Conservation (phyloP, 2,113 vertebrate genomes). For the Antigone vipio region DNA sequence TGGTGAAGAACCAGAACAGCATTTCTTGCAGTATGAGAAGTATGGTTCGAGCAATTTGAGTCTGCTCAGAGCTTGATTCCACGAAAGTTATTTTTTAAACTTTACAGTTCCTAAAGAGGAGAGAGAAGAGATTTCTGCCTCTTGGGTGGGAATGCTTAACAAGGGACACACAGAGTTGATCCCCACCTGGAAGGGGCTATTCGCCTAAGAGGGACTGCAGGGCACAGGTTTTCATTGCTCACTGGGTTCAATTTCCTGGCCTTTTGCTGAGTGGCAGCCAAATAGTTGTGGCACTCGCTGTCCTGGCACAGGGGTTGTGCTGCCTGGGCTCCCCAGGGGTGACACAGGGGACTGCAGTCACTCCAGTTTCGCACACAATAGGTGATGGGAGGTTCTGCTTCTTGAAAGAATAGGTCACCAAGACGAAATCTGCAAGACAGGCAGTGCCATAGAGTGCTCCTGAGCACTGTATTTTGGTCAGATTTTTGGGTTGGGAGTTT, state of each 20-base stretch:
- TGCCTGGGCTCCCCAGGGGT: background rate
- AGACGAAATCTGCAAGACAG: background rate
- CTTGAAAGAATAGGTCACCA: background rate
- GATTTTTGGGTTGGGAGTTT: fast-evolving
- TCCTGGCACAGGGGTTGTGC: background rate
- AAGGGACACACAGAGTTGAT: background rate
- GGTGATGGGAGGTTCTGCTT: background rate
- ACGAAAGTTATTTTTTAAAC: background rate
- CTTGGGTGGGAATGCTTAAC: background rate
- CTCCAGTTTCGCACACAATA: background rate
- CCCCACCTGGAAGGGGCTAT: background rate
- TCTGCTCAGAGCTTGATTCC: background rate
- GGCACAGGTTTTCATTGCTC: background rate
- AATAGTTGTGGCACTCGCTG: background rate
- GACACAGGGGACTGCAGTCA: background rate
- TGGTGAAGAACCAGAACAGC: background rate
- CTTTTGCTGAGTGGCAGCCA: background rate
- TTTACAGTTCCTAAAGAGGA: background rate
- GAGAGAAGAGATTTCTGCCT: background rate
- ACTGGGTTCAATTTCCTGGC: background rate
- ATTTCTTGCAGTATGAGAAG: background rate
- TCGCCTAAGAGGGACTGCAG: background rate
- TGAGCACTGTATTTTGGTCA: background rate
- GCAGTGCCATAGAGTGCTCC: background rate
- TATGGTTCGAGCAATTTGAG: background rate